A percentile compares a stretch with the other conserved stretches of the same genome.
phyloP scores from a whole-genome alignment of 2,113 vertebrate genomes.

The Passer montanus region DNA sequence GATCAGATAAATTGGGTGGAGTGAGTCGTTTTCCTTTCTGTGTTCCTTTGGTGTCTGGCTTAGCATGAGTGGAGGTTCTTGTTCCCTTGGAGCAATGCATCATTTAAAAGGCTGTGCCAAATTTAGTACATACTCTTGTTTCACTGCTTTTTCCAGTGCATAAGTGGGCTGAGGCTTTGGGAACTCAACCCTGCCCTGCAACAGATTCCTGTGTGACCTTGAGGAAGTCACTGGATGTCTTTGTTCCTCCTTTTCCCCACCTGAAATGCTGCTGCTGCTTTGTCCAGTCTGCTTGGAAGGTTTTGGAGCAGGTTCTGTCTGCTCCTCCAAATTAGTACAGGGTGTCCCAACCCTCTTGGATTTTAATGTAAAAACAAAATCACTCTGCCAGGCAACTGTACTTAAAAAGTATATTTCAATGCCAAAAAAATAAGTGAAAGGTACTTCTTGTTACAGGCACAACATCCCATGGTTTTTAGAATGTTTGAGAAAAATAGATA shows the following conservation, averaged over 20 bases:
- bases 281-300: not conserved
- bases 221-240: not conserved
- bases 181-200: not conserved
- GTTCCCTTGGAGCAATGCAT: constrained; percentile 50
- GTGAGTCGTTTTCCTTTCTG: not conserved
- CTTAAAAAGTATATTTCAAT: constrained; percentile 60
- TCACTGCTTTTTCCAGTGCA: constrained; percentile 56
- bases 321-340: not conserved
- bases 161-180: constrained; percentile 36
- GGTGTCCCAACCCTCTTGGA: not conserved
- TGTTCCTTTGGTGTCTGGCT: constrained; percentile 3
- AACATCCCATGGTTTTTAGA: constrained; percentile 46
- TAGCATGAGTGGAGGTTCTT: constrained; percentile 5
- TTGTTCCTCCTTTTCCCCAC: not conserved
- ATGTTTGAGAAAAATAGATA: not conserved
- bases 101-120: constrained; percentile 59
- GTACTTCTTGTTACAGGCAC: not conserved
- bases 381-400: constrained; percentile 26
- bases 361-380: constrained; percentile 21
- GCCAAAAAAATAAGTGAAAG: constrained; percentile 3
- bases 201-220: not conserved
- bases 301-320: constrained; percentile 30
- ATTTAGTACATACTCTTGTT: constrained; percentile 64
- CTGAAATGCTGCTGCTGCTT: not conserved
- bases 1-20: constrained; percentile 44